Evolutionary conservation across 2,888 invertebrate species (phyloP).

Genomic region (Boloria euphrosyne): DNA sequence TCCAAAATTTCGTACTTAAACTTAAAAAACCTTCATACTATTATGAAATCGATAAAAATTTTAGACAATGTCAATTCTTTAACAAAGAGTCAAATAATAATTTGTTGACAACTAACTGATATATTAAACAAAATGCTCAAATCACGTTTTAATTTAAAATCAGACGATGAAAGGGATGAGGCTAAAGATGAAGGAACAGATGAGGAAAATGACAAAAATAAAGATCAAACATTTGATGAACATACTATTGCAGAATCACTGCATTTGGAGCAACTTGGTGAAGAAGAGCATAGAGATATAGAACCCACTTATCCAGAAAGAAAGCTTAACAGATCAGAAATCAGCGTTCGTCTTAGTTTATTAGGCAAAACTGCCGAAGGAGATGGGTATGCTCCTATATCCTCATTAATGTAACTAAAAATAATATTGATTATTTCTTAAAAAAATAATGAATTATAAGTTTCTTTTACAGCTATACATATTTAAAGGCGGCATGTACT

Average conservation of each 20-base stretch:
- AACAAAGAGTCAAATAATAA: neutral
- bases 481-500: constrained; percentile 78
- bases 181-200: constrained; percentile 13
- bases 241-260: constrained; percentile 3
- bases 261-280: constrained; percentile 36
- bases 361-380: constrained; percentile 76
- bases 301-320: constrained; percentile 43
- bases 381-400: constrained; percentile 57
- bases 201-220: constrained; percentile 32
- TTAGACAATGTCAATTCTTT: constrained; percentile 5
- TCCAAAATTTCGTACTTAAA: too few species aligned
- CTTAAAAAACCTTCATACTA: too few species aligned
- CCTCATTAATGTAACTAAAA: neutral
- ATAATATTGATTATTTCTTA: neutral
- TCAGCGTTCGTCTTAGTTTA: constrained; percentile 62
- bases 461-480: constrained; percentile 76
- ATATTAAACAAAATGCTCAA: constrained; percentile 54
- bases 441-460: neutral
- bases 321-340: constrained; percentile 56
- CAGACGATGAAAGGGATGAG: constrained; percentile 31
- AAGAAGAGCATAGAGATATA: constrained; percentile 38
- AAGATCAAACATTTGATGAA: constrained; percentile 17
- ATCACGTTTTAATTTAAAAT: constrained; percentile 57
- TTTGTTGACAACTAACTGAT: neutral
- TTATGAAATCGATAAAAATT: neutral